Conservation (phyloP, 2,888 invertebrate species). For the Chaitophorus viminalis region DNA sequence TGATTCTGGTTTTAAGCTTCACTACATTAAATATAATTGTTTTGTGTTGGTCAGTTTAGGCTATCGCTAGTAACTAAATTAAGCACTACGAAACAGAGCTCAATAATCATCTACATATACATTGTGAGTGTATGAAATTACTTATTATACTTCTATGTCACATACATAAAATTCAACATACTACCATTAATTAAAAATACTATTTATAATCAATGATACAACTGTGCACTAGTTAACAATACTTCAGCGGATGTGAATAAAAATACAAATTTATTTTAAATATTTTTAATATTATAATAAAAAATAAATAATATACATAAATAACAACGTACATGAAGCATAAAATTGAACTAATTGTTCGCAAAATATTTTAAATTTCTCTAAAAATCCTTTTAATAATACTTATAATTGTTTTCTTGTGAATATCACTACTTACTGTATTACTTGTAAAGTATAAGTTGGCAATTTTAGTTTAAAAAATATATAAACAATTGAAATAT, state of each 20-base stretch:
- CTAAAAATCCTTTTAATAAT: not conserved
- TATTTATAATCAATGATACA: no score
- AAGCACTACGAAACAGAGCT: no score
- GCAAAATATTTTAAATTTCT: not conserved
- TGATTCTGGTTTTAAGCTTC: no score
- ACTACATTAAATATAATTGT: no score
- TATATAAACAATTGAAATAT: not conserved
- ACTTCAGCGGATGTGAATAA: not conserved
- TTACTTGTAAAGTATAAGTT: not conserved
- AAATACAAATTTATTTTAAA: slow-evolving; percentile 8
- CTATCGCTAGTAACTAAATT: no score
- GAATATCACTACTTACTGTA: not conserved
- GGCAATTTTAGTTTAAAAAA: not conserved
- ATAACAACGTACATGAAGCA: slow-evolving; percentile 34
- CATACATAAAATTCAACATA: no score
- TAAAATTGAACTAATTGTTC: slow-evolving; percentile 22
- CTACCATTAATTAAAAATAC: no score
- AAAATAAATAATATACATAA: slow-evolving; percentile 35
- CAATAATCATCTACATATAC: no score
- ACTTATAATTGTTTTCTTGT: not conserved
- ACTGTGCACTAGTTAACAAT: no score
- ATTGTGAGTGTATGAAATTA: no score
- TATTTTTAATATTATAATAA: slow-evolving; percentile 30
- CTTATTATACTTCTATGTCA: no score
- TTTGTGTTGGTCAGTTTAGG: no score